Evolutionary conservation across 2,797 vertebrate genomes (phyloP).

Genomic region (Somateria mollissima): DNA sequence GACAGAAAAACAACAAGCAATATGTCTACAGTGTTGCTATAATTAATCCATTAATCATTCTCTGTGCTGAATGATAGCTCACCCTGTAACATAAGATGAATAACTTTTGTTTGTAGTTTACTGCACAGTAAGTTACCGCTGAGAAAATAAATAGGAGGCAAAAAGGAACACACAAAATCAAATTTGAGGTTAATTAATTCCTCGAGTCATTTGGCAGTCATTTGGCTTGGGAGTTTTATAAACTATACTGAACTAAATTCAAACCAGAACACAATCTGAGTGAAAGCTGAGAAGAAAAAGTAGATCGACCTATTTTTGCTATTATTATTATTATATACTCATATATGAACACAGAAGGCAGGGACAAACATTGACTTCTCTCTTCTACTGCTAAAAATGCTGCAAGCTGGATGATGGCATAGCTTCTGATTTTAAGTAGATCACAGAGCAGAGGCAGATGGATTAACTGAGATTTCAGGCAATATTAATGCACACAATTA

Average conservation of each 20-base stretch:
- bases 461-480: slow-evolving; percentile 33
- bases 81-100: not conserved
- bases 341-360: not conserved
- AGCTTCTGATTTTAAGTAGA: slow-evolving; percentile 11
- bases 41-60: slow-evolving; percentile 1
- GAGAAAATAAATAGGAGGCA: slow-evolving; percentile 29
- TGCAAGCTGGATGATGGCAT: not conserved
- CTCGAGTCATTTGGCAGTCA: not conserved
- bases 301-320: not conserved
- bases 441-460: not conserved
- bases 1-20: not conserved
- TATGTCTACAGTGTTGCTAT: not conserved
- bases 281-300: not conserved
- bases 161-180: not conserved
- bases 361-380: not conserved
- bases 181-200: slow-evolving; percentile 31
- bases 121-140: not conserved
- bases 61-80: not conserved
- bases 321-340: not conserved
- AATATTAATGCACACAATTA: not conserved
- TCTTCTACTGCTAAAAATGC: not conserved
- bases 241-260: slow-evolving; percentile 6
- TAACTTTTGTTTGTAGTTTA: slow-evolving; percentile 4
- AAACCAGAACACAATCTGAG: not conserved
- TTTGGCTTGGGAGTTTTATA: slow-evolving; percentile 20